These are phyloP conservation scores for Tachina lurida DNA, from an alignment of 2,888 invertebrate genomes.

Conservation along the genomic window DNA sequence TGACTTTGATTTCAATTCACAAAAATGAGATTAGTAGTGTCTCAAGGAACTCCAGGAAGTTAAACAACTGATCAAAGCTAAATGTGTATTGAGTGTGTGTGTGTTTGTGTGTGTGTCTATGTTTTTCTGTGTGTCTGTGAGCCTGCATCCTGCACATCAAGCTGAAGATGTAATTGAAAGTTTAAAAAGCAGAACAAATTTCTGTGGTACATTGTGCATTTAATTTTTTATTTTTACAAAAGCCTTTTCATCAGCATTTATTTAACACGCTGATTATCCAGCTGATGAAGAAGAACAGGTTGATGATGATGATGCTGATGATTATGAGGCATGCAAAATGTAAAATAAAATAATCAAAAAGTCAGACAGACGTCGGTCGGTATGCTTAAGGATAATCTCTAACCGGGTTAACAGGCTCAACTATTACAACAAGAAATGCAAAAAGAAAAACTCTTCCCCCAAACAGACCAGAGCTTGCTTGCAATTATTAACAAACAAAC, in stretches of 20 bases:
- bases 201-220: constrained; percentile 30
- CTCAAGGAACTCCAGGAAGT: constrained; percentile 21
- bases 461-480: not conserved
- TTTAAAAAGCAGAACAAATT: constrained; percentile 66
- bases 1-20: constrained; percentile 53
- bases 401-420: constrained; percentile 71
- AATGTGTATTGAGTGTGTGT: not conserved
- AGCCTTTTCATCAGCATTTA: constrained; percentile 38
- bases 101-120: not conserved
- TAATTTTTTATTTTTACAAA: constrained; percentile 28
- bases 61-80: not conserved
- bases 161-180: constrained; percentile 63
- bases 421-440: constrained; percentile 21
- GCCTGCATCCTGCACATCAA: not conserved
- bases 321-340: constrained; percentile 25
- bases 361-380: constrained; percentile 20
- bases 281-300: constrained; percentile 8
- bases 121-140: not conserved
- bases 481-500: constrained; percentile 8
- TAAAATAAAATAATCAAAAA: not conserved
- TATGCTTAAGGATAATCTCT: constrained; percentile 58
- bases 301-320: constrained; percentile 29
- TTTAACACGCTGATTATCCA: constrained; percentile 61
- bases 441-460: not conserved
- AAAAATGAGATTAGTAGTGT: constrained; percentile 60